Evolutionary conservation across 1,140 invertebrate genomes (phyloP).

Genomic region (Pemphigus obesinymphae): DNA sequence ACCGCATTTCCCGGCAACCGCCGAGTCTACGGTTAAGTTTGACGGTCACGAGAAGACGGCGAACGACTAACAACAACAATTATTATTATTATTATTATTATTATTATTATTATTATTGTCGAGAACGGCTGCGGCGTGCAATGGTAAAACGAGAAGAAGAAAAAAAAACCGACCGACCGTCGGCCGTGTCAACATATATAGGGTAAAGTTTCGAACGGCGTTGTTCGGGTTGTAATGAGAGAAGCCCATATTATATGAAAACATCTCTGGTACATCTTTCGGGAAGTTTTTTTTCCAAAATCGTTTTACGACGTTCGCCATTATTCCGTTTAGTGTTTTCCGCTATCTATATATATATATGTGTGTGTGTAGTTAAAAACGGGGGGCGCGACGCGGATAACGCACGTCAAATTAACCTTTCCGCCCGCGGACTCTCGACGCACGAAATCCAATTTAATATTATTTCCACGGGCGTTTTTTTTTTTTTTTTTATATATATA

Average conservation of each 20-base stretch:
- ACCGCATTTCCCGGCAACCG: not conserved
- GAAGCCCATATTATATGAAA: too few relatives aligned
- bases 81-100: too few relatives aligned
- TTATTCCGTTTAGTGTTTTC: constrained; percentile 8
- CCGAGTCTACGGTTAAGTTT: not conserved
- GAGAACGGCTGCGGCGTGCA: not conserved
- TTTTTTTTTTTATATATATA: not conserved
- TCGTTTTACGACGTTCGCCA: not conserved
- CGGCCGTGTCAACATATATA: too few relatives aligned
- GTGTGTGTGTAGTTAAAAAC: too few relatives aligned
- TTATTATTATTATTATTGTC: not conserved
- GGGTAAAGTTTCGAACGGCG: not conserved
- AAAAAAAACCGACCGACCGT: not conserved
- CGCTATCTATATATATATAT: too few relatives aligned
- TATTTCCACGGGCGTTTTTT: not conserved
- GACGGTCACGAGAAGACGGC: not conserved
- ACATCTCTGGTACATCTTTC: not conserved
- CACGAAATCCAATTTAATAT: constrained; percentile 8
- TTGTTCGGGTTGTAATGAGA: too few relatives aligned
- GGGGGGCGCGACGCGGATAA: not conserved
- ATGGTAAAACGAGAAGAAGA: not conserved
- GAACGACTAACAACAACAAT: not conserved
- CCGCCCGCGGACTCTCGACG: not conserved
- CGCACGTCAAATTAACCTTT: constrained; percentile 24
- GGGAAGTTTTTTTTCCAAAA: not conserved